Percentiles rank a stretch among this genome's conserved stretches.
Conservation (phyloP, 2,797 vertebrate species). For the Antrozous pallidus region DNA sequence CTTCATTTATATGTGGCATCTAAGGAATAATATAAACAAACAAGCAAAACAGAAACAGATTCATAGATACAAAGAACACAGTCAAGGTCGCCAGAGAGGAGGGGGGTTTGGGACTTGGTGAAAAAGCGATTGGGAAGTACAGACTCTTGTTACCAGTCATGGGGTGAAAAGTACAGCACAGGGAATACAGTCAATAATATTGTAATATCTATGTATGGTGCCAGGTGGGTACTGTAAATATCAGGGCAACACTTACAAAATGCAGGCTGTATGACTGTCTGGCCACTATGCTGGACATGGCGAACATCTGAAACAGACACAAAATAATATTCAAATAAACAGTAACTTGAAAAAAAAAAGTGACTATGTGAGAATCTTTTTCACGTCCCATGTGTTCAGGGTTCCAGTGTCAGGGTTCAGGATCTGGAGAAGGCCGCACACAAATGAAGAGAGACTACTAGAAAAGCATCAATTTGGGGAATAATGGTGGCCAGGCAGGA, state of each 20-base stretch:
- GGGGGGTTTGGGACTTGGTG: not conserved
- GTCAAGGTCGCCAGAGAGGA: not conserved
- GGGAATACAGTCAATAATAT: not conserved
- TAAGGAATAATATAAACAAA: not conserved
- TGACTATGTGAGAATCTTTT: no score
- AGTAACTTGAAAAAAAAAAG: not conserved
- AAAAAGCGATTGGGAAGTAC: not conserved
- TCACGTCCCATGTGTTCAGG: no score
- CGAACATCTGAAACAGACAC: not conserved
- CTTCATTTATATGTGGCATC: not conserved
- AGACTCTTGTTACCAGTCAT: not conserved
- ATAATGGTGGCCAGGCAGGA: no score
- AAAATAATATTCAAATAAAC: not conserved
- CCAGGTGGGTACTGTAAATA: not conserved
- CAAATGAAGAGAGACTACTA: no score
- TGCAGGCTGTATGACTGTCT: not conserved
- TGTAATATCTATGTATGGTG: not conserved
- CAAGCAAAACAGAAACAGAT: not conserved
- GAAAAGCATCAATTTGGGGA: no score
- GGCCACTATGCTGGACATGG: not conserved
- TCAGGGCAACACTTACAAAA: not conserved
- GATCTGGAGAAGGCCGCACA: no score
- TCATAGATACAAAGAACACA: not conserved
- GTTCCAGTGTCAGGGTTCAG: no score
- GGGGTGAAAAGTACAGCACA: not conserved